A percentile compares a stretch with the other conserved stretches of the same genome.
phyloP scores from a whole-genome alignment of 1,140 invertebrate species.

The Pseudomyrmex sp. region DNA sequence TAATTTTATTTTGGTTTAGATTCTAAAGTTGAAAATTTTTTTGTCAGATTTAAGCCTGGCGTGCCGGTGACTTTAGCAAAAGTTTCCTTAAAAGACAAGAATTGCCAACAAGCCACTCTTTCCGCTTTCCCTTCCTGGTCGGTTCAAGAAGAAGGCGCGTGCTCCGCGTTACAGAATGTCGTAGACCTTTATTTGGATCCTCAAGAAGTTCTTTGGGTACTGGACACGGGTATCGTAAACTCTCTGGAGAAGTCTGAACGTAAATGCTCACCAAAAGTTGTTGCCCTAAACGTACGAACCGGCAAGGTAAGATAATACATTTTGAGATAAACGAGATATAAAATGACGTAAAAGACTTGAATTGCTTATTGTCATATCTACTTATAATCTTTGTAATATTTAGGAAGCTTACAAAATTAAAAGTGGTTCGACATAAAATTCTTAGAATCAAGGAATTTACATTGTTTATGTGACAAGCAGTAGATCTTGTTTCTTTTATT shows the following conservation, averaged over 20 bases:
- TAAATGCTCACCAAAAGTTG: constrained; percentile 86
- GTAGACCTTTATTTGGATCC: constrained; percentile 87
- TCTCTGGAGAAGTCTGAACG: constrained; percentile 85
- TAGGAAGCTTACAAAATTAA: no score
- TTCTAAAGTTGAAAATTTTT: not conserved
- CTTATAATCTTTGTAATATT: no score
- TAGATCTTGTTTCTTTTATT: no score
- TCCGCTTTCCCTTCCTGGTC: constrained; percentile 87
- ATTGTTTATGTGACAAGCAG: no score
- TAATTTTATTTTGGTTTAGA: no score
- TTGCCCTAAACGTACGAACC: constrained; percentile 86
- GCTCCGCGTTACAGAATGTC: constrained; percentile 86
- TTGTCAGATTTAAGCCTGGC: constrained; percentile 80
- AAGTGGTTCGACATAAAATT: no score
- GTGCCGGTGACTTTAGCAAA: constrained; percentile 86
- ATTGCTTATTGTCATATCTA: no score
- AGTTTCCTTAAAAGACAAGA: constrained; percentile 81
- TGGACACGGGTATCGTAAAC: constrained; percentile 87
- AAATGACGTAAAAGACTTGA: not conserved
- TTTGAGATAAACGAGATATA: not conserved
- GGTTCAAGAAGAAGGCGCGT: constrained; percentile 87
- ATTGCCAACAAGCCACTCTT: constrained; percentile 81
- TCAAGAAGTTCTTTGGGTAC: constrained; percentile 86
- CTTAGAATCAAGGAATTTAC: no score
- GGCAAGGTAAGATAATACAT: constrained; percentile 80